Conservation (phyloP, 1,140 invertebrate genomes). For the Bombus consobrinus region DNA sequence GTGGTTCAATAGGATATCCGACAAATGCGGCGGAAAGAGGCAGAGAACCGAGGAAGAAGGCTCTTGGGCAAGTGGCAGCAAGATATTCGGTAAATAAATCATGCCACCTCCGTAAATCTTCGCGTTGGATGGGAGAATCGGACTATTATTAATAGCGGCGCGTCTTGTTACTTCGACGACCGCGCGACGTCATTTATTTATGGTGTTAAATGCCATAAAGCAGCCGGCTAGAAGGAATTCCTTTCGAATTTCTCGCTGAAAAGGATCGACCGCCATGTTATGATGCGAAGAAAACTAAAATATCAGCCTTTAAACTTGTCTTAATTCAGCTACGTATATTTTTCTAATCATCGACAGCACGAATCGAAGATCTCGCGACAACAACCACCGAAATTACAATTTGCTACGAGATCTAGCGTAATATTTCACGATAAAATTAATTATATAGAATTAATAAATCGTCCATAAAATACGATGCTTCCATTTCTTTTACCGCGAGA, state of each 20-base stretch:
- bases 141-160: constrained; percentile 42
- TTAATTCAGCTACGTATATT: too few relatives aligned
- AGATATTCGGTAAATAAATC: constrained; percentile 43
- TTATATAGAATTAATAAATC: too few relatives aligned
- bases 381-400: too few relatives aligned
- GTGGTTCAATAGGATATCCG: background rate
- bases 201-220: constrained; percentile 24
- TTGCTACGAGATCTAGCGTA: too few relatives aligned
- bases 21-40: background rate
- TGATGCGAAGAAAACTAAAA: background rate
- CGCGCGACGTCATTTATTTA: constrained; percentile 37
- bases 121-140: constrained; percentile 12
- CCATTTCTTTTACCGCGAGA: too few relatives aligned
- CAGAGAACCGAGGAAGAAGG: background rate
- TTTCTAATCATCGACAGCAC: too few relatives aligned
- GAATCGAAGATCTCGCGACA: too few relatives aligned
- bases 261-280: background rate
- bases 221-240: background rate
- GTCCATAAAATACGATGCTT: too few relatives aligned
- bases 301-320: too few relatives aligned
- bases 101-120: constrained; percentile 39
- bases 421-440: too few relatives aligned
- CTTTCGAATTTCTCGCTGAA: background rate
- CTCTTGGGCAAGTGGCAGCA: constrained; percentile 7
- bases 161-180: constrained; percentile 46